phyloP scores from a whole-genome alignment of 2,113 vertebrate genomes.

The Clinocottus analis region DNA sequence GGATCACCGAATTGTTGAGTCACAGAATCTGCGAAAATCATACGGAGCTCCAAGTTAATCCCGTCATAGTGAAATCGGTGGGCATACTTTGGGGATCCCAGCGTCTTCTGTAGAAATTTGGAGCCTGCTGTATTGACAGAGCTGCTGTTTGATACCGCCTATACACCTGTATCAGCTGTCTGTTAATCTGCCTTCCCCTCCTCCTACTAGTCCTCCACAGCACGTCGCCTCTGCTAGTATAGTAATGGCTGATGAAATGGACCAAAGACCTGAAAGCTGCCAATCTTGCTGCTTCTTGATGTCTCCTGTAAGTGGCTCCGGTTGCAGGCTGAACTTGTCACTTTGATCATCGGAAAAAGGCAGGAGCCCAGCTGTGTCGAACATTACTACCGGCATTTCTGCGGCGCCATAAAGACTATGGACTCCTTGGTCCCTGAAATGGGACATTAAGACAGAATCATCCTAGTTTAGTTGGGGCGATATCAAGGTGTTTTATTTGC shows the following conservation, averaged over 20 bases:
- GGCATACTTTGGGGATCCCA: slow-evolving; percentile 63
- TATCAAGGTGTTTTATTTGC: slow-evolving; percentile 79
- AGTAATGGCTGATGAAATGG: slow-evolving; percentile 79
- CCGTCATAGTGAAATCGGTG: slow-evolving; percentile 74
- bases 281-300: slow-evolving; percentile 76
- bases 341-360: slow-evolving; percentile 76
- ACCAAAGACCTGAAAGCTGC: slow-evolving; percentile 79
- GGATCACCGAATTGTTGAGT: slow-evolving; percentile 85
- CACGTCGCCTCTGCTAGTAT: slow-evolving; percentile 56
- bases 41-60: slow-evolving; percentile 75
- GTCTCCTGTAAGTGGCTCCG: slow-evolving; percentile 69
- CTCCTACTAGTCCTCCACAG: slow-evolving; percentile 70
- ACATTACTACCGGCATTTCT: slow-evolving; percentile 77
- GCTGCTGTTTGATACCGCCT: slow-evolving; percentile 77
- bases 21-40: slow-evolving; percentile 83
- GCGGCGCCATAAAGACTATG: slow-evolving; percentile 70
- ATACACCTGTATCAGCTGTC: slow-evolving; percentile 83
- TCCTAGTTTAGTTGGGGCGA: slow-evolving; percentile 82
- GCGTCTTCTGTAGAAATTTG: slow-evolving; percentile 66
- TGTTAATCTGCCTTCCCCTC: slow-evolving; percentile 80
- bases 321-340: slow-evolving; percentile 72
- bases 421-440: slow-evolving; percentile 81
- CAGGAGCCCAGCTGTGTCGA: slow-evolving; percentile 72
- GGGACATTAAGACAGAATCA: slow-evolving; percentile 86
- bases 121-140: slow-evolving; percentile 76